Evolutionary conservation across 2,888 invertebrate species (phyloP).

Genomic region (Rotaria socialis): DNA sequence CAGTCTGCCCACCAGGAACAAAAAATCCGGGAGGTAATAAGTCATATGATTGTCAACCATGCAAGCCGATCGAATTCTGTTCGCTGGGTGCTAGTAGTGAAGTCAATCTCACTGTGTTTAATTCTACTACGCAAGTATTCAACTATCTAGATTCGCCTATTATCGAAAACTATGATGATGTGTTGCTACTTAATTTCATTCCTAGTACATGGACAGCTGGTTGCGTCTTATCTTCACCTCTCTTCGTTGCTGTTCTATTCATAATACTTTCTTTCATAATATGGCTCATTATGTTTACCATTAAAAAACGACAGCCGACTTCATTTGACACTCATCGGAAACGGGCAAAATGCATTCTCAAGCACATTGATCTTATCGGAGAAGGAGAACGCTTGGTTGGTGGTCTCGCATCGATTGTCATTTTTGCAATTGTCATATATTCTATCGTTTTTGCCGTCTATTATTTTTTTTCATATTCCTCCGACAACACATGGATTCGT

Average conservation of each 20-base stretch:
- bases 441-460: not conserved
- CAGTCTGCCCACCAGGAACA: not conserved
- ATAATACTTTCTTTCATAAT: not conserved
- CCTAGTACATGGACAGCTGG: not conserved
- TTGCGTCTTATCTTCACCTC: not conserved
- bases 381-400: conserved; percentile 1
- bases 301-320: not conserved
- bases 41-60: not conserved
- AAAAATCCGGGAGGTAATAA: not conserved
- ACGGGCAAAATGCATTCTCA: not conserved
- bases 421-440: not conserved
- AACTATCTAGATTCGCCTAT: not conserved
- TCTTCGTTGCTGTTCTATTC: not conserved
- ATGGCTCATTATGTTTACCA: not conserved
- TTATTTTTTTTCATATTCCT: not conserved
- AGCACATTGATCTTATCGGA: not conserved
- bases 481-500: not conserved
- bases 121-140: not conserved
- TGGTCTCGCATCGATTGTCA: not conserved
- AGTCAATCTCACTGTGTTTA: not conserved
- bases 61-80: not conserved
- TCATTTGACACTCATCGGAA: not conserved
- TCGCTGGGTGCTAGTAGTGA: not conserved
- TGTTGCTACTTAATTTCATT: not conserved
- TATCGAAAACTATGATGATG: not conserved